Evolutionary conservation across 2,888 invertebrate genomes (phyloP).

Genomic region (Junonia oenone): DNA sequence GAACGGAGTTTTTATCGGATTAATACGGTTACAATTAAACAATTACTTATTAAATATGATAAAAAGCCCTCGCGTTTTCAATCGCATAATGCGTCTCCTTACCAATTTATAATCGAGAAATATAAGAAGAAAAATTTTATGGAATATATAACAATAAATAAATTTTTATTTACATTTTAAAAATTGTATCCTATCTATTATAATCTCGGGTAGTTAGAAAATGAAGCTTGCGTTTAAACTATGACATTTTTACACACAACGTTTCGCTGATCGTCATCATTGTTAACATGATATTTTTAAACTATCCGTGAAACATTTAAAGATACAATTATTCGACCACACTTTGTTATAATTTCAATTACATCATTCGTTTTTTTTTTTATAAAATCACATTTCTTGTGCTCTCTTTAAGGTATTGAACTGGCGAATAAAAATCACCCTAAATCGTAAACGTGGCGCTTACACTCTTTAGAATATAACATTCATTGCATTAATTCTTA

Average conservation of each 20-base stretch:
- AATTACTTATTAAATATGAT: constrained; percentile 54
- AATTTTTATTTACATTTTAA: constrained; percentile 77
- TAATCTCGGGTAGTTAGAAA: constrained; percentile 53
- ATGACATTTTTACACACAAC: constrained; percentile 31
- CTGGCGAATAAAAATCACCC: background rate
- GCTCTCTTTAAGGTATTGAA: background rate
- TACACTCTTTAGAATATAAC: background rate
- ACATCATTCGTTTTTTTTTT: background rate
- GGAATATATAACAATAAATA: constrained; percentile 78
- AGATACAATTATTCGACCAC: constrained; percentile 1
- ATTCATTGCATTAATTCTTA: constrained; percentile 21
- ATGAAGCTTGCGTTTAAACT: constrained; percentile 43
- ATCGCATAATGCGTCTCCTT: constrained; percentile 67
- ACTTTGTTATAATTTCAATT: background rate
- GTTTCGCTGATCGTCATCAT: constrained; percentile 18
- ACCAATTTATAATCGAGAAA: constrained; percentile 74
- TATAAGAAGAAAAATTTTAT: constrained; percentile 69
- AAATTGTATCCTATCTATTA: constrained; percentile 74
- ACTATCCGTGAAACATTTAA: constrained; percentile 1
- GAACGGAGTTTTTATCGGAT: constrained; percentile 24
- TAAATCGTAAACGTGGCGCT: background rate
- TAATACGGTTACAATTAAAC: constrained; percentile 38
- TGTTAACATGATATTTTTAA: constrained; percentile 1
- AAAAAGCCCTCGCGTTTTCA: constrained; percentile 70
- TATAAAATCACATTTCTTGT: background rate